These are phyloP conservation scores for Chrysodeixis includens DNA, from an alignment of 2,888 invertebrate species.

Conservation along the genomic window DNA sequence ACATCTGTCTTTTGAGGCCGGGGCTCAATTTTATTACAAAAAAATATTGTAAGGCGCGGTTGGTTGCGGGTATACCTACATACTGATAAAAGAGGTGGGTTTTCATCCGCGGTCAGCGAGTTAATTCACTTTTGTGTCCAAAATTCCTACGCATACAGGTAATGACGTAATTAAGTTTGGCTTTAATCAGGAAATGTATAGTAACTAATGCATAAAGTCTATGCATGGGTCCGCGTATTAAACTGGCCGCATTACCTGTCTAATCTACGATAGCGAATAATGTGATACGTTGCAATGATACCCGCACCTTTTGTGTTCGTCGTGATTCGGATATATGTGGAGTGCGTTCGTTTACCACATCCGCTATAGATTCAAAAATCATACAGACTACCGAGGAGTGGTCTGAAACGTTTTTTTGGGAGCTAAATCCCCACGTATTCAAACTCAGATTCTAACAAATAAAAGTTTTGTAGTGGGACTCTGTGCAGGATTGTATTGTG, in stretches of 20 bases:
- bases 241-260: constrained; percentile 16
- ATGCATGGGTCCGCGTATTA: constrained; percentile 23
- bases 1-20: constrained; percentile 2
- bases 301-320: constrained; percentile 13
- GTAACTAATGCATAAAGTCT: constrained; percentile 49
- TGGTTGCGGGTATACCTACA: neutral
- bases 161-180: constrained; percentile 54
- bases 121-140: constrained; percentile 13
- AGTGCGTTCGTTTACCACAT: neutral
- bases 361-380: neutral
- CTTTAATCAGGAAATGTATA: constrained; percentile 54
- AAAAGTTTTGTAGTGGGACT: neutral
- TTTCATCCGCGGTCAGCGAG: neutral
- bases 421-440: constrained; percentile 1
- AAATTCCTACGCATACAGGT: constrained; percentile 16
- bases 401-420: neutral
- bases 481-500: neutral
- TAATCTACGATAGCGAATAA: constrained; percentile 10
- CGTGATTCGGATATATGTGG: neutral
- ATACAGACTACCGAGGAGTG: neutral
- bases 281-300: constrained; percentile 21
- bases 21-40: neutral
- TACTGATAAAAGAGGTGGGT: neutral
- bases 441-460: constrained; percentile 4
- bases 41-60: neutral